Evolutionary conservation across 2,113 vertebrate genomes (phyloP).

Genomic region (Marmota flaviventris): DNA sequence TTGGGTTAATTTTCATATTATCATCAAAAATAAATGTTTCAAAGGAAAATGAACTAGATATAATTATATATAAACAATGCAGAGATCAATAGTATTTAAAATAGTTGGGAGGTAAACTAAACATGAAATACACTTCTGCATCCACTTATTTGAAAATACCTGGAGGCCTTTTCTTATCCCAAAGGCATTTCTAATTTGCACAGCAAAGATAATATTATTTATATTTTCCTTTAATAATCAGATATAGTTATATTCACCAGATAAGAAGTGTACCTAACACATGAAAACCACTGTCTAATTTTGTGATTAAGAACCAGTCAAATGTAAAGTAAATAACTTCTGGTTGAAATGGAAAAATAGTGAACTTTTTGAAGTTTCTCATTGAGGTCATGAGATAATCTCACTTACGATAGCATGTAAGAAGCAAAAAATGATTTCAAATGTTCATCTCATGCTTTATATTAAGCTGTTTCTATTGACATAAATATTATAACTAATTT

Average conservation of each 20-base stretch:
- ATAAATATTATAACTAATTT: conserved; percentile 42
- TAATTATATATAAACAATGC: conserved; percentile 80
- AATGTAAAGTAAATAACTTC: conserved; percentile 65
- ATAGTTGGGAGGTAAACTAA: conserved; percentile 75
- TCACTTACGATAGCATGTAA: conserved; percentile 25
- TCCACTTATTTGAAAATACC: conserved; percentile 81
- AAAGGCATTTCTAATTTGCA: conserved; percentile 82
- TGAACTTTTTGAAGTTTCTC: conserved; percentile 63
- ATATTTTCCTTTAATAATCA: conserved; percentile 81
- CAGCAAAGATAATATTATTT: conserved; percentile 81
- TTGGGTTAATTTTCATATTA: conserved; percentile 69
- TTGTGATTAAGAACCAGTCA: conserved; percentile 57
- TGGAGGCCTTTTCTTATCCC: conserved; percentile 72
- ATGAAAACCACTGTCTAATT: conserved; percentile 65
- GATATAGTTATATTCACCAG: conserved; percentile 72
- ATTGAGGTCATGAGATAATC: conserved; percentile 59
- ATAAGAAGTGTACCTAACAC: conserved; percentile 68
- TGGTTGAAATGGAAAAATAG: conserved; percentile 52
- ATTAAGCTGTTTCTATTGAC: conserved; percentile 26
- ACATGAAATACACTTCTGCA: conserved; percentile 71
- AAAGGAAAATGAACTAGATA: conserved; percentile 72
- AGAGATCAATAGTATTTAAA: conserved; percentile 84
- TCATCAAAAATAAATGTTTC: conserved; percentile 79
- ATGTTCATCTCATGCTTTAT: background rate
- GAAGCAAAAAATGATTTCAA: background rate